Conservation (phyloP, 2,113 vertebrate species). For the Chauna torquata region DNA sequence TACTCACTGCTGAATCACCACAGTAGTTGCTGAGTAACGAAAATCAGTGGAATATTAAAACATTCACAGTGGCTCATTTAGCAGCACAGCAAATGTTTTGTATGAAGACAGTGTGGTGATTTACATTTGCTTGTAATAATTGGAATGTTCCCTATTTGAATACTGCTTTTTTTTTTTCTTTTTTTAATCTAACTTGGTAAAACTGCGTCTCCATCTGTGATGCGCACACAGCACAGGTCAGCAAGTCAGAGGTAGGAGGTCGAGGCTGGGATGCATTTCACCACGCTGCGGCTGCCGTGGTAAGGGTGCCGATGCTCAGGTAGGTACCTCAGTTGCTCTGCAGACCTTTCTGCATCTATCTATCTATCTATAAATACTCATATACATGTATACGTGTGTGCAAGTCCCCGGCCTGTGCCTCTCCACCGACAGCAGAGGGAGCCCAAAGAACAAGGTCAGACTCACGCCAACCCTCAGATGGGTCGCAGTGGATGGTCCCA, state of each 20-base stretch:
- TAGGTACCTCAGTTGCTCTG: background rate
- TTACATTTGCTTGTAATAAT: background rate
- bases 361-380: background rate
- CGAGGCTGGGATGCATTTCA: background rate
- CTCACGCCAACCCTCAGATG: background rate
- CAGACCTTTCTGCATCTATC: background rate
- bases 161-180: accelerated
- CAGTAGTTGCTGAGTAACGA: background rate
- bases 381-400: background rate
- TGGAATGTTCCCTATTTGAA: background rate
- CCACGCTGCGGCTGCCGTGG: background rate
- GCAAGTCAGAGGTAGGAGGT: background rate
- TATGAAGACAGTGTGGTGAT: accelerated
- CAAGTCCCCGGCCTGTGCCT: accelerated
- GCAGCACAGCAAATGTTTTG: background rate
- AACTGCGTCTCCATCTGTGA: background rate
- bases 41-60: background rate
- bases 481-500: background rate
- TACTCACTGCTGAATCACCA: background rate
- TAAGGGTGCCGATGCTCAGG: no score
- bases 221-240: accelerated
- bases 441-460: background rate
- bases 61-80: background rate
- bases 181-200: no score
- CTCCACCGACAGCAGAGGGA: background rate